Evolutionary conservation across 2,888 invertebrate genomes (phyloP), one percentile per base, ranked within the genome.

Genomic region (Loripinus fragilis): DNA sequence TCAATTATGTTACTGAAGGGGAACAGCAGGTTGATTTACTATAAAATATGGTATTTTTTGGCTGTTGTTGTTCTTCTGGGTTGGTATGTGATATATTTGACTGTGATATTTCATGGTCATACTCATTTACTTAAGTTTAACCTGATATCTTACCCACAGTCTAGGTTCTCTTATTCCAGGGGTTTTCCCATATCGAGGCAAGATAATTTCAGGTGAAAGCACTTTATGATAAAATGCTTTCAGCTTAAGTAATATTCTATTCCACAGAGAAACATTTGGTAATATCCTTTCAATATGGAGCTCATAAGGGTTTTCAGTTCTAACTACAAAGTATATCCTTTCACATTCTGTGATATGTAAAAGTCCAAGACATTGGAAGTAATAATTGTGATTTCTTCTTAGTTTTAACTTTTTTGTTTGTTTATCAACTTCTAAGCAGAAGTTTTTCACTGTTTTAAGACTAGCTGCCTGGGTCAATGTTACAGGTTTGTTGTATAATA

Each of bases 241-340:
- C 17, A 60, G 5, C n/a, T 60, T 60, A 2, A 60, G 33, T 17
- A 60, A 33, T 12, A 7, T 33, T 3, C 15, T 60, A 17, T 5
- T 60, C 60, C 60, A 60, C 17, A 33, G 7, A 12, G 7, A 12
- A 12, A 1, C 1, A 23, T 60, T 17, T 2, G 33, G 33, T 1
- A 17, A 33, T 12, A 60, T 60, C 33, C 33, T 60, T 17, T 60
- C 33, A 17, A 60, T 52, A 25, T 52, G 52, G 25, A 52, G 52
- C 25, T 52, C 52, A 52, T 52, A 25, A 5, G 52, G 52, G 10
- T 52, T n/a, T 52, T 52, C 52, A 25, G 52, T 52, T 25, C 52
- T 52, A 7, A 52, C 52, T 52, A 52, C 52, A 52, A 52, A 52
- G 52, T 52, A n/a, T n/a, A n/a, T n/a, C n/a, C n/a, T n/a, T n/a